Evolutionary conservation across 37 sponge, comb jelly and placozoan species (phyloP), one percentile per base, ranked within the genome.

Genomic region (Sycon ciliatum): DNA sequence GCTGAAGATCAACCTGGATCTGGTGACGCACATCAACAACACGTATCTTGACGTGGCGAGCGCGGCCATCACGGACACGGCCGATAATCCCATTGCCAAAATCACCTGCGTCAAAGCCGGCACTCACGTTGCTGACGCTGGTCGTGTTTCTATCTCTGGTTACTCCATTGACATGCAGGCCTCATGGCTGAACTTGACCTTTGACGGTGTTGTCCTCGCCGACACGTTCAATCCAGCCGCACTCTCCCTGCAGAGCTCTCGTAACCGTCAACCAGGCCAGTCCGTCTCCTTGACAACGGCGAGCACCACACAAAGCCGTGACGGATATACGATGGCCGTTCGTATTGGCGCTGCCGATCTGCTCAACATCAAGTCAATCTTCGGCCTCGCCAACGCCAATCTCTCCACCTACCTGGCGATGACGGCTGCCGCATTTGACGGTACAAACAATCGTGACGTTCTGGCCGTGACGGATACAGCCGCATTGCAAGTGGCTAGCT

Each of bases 51-150:
- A 80, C 5, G 78, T 78, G 38, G 53, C 11, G 38, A 62, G 65
- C 28, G 80, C 85, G 34, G 89, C 85, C 4, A 87, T 87, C 30
- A 37, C 46, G 11, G 93, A 92, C 61, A 85, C 84, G 61, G 81
- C 71, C 29, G 71, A 68, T 28, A 92, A 92, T 70, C 82, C 86
- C 34, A 82, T 85, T 11, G 62, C 81, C 22, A 77, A 80, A 4
- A 80, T 92, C 9, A 64, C 84, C 84, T 39, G 76, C 72, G 9
- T 39, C 54, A 13, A 61, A 83, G 63, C 26, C 63, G 63, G 63
- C 9, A 28, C 24, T 60, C 32, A 23, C 24, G 63, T 60, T 30
- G 63, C 11, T 24, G 63, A 60, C 63, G 7, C 31, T 7, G 27
- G 9, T 24, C 63, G 63, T 11, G 26, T 18, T 22, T 23, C 63